Evolutionary conservation across 2,888 invertebrate genomes (phyloP), one percentile per base, ranked within the genome.

Genomic region (Schrankia costaestrigalis): DNA sequence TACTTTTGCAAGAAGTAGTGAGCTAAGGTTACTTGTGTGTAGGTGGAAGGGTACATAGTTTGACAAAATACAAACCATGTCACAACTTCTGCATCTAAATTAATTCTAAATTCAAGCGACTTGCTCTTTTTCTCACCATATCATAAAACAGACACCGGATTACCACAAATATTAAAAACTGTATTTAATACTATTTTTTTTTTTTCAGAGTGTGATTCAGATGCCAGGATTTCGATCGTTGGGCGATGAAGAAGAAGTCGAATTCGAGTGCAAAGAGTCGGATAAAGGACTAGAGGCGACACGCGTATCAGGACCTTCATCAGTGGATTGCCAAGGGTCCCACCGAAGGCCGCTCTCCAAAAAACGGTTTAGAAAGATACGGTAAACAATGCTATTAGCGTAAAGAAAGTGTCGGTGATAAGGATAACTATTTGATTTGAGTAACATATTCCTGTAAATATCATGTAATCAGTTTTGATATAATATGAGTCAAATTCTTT

Each of bases 151-250:
- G n/a, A n/a, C 3, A 3, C 4, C 17, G 4, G 19, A 2, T 23
- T 23, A 6, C 3, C n/a, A 23, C 2, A 10, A 5, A 9, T 2
- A 9, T 10, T 10, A 23, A 23, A 10, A 2, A 24, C 10, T 11
- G 9, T 9, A 5, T 12, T 12, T 26, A 5, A 15, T 15, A 1
- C 3, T 11, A 4, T 18, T 4, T 18, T 23, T 8, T 11, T 6
- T 9, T 46, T 68, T 90, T 79, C 90, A 97, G 97, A 95, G 95
- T 62, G 96, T 95, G 40, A 95, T 97, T 58, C 93, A 95, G 84
- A 97, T 97, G 95, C 89, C 90, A 26, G 97, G 97, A 3, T 97
- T 97, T 77, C 90, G 95, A 43, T 96, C 96, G 32, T 82, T 97
- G 51, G 96, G 94, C 1, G 96, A 97, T 59, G 94, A 94, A 29